Evolutionary conservation across 2,113 vertebrate species (phyloP).

Genomic region (Mohoua ochrocephala): DNA sequence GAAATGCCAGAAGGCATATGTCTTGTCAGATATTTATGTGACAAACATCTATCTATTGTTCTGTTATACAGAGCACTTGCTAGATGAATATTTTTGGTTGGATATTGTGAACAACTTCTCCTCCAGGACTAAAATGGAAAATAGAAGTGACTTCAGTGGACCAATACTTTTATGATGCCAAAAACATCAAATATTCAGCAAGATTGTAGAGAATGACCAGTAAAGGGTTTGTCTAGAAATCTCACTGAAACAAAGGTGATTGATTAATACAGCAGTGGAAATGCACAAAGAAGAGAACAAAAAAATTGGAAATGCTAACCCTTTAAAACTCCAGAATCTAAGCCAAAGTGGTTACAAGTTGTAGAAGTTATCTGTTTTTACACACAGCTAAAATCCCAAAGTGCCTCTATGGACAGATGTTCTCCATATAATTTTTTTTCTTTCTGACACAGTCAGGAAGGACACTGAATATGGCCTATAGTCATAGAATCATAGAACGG

Average conservation of each 20-base stretch:
- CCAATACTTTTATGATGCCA: background rate
- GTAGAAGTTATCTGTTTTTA: background rate
- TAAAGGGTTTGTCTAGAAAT: background rate
- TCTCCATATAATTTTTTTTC: background rate
- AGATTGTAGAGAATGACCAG: background rate
- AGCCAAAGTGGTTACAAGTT: background rate
- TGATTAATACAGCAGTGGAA: background rate
- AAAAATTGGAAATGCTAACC: background rate
- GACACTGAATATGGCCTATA: background rate
- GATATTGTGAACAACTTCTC: conserved; percentile 27
- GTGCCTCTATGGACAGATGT: background rate
- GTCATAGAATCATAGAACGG: background rate
- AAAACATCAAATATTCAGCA: background rate
- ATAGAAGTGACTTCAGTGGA: conserved; percentile 14
- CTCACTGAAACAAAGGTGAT: background rate
- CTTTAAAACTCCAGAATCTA: background rate
- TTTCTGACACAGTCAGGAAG: background rate
- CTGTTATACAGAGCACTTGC: background rate
- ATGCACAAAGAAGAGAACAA: background rate
- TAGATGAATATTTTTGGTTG: conserved; percentile 36
- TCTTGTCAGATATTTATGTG: conserved; percentile 33
- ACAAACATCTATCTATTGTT: conserved; percentile 29
- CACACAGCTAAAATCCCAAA: background rate
- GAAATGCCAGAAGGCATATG: conserved; percentile 35
- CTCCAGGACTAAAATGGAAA: conserved; percentile 4